Conservation (phyloP, 2,113 vertebrate genomes). For the Promerops cafer region DNA sequence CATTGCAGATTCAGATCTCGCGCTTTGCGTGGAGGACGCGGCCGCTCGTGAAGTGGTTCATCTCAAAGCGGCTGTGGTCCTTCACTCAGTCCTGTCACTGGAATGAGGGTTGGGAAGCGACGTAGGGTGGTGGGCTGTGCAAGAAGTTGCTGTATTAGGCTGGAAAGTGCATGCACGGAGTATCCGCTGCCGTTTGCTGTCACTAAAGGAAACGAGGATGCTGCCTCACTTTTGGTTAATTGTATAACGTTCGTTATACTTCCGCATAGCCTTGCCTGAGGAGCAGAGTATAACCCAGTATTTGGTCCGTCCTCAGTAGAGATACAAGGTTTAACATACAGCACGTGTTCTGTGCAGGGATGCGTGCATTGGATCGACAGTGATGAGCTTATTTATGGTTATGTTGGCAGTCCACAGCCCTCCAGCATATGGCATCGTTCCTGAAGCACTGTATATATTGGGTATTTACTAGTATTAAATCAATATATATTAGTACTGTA, state of each 20-base stretch:
- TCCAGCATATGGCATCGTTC: rapidly evolving
- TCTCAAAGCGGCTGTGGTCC: too few species aligned
- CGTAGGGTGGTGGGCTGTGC: rapidly evolving
- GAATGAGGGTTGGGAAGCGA: background rate
- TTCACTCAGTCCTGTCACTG: rapidly evolving
- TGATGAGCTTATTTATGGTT: background rate
- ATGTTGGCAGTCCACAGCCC: rapidly evolving
- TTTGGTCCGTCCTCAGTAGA: background rate
- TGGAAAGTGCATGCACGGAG: rapidly evolving
- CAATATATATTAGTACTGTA: too few species aligned
- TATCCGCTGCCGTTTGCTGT: rapidly evolving
- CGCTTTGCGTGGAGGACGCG: rapidly evolving
- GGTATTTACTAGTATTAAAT: background rate
- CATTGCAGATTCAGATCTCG: rapidly evolving
- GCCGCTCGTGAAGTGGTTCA: rapidly evolving
- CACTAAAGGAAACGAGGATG: rapidly evolving
- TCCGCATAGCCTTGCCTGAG: background rate
- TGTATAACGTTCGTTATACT: rapidly evolving
- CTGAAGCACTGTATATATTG: rapidly evolving
- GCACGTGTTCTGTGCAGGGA: rapidly evolving
- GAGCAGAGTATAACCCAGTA: background rate
- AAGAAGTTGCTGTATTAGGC: too few species aligned
- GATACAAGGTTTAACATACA: background rate
- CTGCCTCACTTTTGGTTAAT: background rate
- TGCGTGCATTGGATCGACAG: rapidly evolving